Evolutionary conservation across 2,888 invertebrate genomes (phyloP), one percentile per base, ranked within the genome.

Genomic region (Coelinius sp.): DNA sequence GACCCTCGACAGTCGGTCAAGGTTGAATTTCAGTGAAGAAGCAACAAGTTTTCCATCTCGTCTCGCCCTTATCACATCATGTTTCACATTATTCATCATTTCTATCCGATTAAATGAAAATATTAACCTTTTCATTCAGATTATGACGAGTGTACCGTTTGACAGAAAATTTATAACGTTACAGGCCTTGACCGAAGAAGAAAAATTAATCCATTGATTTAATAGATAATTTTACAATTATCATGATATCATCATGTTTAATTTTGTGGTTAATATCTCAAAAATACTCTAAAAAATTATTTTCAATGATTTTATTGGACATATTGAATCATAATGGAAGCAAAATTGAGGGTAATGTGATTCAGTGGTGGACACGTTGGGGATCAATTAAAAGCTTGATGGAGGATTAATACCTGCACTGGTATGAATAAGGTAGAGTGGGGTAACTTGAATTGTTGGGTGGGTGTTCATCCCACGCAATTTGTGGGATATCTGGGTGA

Each of bases 1-100:
- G 63, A 41, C 24, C 63, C 24, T 22, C n/a, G 41, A 41, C 63
- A 63, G 63, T 63, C n/a, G 63, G 63, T 63, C 63, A 63, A 63
- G 63, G 63, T 22, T 22, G 8, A 41, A 63, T 38, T 63, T 63
- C 24, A 63, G n/a, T 10, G 12, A 59, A 41, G 63, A 63, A 38
- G 41, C 63, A 63, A 63, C 63, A 63, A 63, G 63, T 63, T 41
- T 44, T 17, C n/a, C n/a, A n/a, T n/a, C 53, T 20, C 38, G 22
- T 38, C 41, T 38, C 31, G 6, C 62, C 62, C 41, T 63, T 63
- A 35, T 35, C 20, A 7, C n/a, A n/a, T 1, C 24, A n/a, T n/a
- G n/a, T n/a, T n/a, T n/a, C n/a, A n/a, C n/a, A n/a, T n/a, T n/a
- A n/a, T n/a, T n/a, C n/a, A n/a, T n/a, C n/a, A n/a, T n/a, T n/a